Conservation (phyloP, 2,113 vertebrate genomes). For the Burhinus bistriatus region DNA sequence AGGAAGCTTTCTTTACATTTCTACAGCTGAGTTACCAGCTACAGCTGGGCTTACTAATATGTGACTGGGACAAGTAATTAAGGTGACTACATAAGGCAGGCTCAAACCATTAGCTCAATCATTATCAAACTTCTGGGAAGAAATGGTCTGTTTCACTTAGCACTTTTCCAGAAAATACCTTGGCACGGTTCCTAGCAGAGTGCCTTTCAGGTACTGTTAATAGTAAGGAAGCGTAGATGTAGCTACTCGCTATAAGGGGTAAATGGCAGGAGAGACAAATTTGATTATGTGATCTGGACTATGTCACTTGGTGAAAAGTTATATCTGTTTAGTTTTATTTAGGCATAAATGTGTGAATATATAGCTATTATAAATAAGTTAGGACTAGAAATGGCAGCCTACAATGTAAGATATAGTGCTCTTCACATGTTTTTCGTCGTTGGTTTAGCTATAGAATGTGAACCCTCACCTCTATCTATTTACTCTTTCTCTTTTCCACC, state of each 20-base stretch:
- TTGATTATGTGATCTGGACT: not conserved
- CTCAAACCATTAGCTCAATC: not conserved
- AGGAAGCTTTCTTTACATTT: not conserved
- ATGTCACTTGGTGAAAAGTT: not conserved
- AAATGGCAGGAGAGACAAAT: not conserved
- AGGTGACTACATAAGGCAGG: not conserved
- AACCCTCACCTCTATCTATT: not conserved
- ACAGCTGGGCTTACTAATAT: not conserved
- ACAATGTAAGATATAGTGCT: not conserved
- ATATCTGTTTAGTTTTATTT: not conserved
- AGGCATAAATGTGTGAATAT: not conserved
- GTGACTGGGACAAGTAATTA: not conserved
- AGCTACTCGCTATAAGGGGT: not conserved
- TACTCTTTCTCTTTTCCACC: not conserved
- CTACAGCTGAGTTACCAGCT: not conserved
- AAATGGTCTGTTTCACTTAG: not conserved
- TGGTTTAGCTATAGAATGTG: not conserved
- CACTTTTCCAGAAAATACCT: not conserved
- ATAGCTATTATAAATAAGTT: not conserved
- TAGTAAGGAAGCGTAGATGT: not conserved
- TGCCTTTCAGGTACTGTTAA: not conserved
- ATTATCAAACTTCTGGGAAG: not conserved
- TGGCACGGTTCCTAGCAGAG: not conserved
- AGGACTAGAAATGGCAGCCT: not conserved
- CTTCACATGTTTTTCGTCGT: not conserved